Conservation (phyloP, 30 jellyfish, hydroid and myxozoan genomes). For the Turritopsis dohrnii region DNA sequence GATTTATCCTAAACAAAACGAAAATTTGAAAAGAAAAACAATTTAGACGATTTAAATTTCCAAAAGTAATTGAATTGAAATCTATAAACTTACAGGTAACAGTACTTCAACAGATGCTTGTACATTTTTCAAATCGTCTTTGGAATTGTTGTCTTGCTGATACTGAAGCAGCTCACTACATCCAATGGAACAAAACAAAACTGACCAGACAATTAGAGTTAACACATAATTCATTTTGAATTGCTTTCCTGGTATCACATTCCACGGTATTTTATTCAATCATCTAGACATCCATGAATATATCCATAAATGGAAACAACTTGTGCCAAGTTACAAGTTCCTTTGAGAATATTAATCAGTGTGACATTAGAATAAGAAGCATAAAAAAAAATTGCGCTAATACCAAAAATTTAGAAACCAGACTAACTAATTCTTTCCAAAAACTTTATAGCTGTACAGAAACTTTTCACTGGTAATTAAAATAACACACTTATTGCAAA, state of each 20-base stretch:
- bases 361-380: too few relatives aligned
- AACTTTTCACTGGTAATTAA: too few relatives aligned
- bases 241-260: not conserved
- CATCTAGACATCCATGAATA: not conserved
- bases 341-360: too few relatives aligned
- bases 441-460: too few relatives aligned
- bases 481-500: too few relatives aligned
- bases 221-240: not conserved
- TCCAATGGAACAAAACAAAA: not conserved
- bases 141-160: not conserved
- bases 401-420: too few relatives aligned
- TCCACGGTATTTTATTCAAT: not conserved
- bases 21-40: not conserved
- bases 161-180: conserved; percentile 15
- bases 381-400: too few relatives aligned
- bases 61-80: not conserved
- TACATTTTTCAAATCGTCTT: not conserved
- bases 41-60: not conserved
- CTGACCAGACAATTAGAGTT: not conserved
- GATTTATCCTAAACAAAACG: not conserved
- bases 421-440: too few relatives aligned
- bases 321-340: too few relatives aligned
- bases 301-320: too few relatives aligned
- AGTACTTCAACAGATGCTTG: not conserved
- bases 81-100: not conserved